These are phyloP conservation scores for Tricholauxania praeusta DNA, from an alignment of 2,888 invertebrate species.

Conservation along the genomic window DNA sequence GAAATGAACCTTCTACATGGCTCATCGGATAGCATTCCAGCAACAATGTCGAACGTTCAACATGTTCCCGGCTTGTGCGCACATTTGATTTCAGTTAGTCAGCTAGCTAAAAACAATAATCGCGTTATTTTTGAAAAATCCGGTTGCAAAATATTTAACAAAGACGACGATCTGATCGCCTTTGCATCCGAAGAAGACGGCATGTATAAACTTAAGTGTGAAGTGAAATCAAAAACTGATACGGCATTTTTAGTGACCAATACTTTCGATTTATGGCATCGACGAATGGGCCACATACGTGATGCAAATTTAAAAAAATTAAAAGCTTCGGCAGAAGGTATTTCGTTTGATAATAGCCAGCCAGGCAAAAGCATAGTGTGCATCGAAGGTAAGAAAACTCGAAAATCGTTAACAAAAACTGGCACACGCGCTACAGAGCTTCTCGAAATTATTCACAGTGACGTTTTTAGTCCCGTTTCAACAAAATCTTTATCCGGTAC, in stretches of 20 bases:
- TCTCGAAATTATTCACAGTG: slow-evolving; percentile 35
- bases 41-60: not conserved
- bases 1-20: too few species aligned
- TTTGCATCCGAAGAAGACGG: too few species aligned
- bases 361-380: slow-evolving; percentile 30
- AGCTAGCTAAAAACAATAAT: slow-evolving; percentile 9
- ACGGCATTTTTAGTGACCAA: slow-evolving; percentile 30
- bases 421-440: slow-evolving; percentile 36
- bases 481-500: slow-evolving; percentile 33
- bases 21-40: too few species aligned
- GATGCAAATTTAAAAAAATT: slow-evolving; percentile 37
- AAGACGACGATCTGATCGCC: slow-evolving; percentile 1
- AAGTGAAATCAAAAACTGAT: slow-evolving; percentile 25
- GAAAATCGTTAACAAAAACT: slow-evolving; percentile 30
- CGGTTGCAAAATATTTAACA: slow-evolving; percentile 8
- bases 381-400: slow-evolving; percentile 35
- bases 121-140: slow-evolving; percentile 8
- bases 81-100: not conserved
- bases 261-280: slow-evolving; percentile 46
- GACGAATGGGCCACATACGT: slow-evolving; percentile 50
- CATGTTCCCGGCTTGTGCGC: slow-evolving; percentile 21
- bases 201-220: too few species aligned
- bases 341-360: slow-evolving; percentile 8
- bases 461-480: slow-evolving; percentile 37
- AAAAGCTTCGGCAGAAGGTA: slow-evolving; percentile 20